Percentiles rank a stretch among this genome's conserved stretches.
Evolutionary conservation across 2,888 invertebrate species (phyloP).

Genomic region (Marasmarcha lunaedactyla): DNA sequence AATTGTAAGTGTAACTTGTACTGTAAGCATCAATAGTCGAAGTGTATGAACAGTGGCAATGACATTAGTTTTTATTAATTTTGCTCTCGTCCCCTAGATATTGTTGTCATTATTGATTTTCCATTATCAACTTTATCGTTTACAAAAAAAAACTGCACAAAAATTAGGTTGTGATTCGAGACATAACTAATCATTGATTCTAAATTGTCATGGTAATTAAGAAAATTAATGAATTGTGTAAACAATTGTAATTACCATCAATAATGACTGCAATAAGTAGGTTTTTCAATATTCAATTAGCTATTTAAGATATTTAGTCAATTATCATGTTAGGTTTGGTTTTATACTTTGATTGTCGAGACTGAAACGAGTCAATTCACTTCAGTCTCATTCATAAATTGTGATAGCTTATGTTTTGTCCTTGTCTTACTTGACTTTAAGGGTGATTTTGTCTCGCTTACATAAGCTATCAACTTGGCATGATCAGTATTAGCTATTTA

Average conservation of each 20-base stretch:
- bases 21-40: slow-evolving; percentile 2
- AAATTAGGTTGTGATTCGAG: no score
- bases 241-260: no score
- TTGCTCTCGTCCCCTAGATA: background rate
- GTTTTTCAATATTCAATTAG: slow-evolving; percentile 20
- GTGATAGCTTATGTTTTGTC: slow-evolving; percentile 33
- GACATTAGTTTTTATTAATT: slow-evolving; percentile 23
- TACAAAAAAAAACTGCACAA: no score
- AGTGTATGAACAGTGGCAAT: slow-evolving; percentile 34
- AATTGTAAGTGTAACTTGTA: slow-evolving; percentile 41
- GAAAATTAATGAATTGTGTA: no score
- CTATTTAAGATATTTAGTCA: slow-evolving; percentile 67
- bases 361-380: slow-evolving; percentile 40
- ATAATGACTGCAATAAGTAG: no score
- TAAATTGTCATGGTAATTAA: no score
- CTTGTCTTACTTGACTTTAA: slow-evolving; percentile 7
- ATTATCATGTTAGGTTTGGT: slow-evolving; percentile 57
- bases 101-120: no score
- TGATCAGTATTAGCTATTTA: slow-evolving; percentile 53
- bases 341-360: slow-evolving; percentile 33
- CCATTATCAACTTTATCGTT: no score
- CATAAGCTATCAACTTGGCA: slow-evolving; percentile 43
- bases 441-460: slow-evolving; percentile 9
- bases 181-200: no score
- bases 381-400: slow-evolving; percentile 25